phyloP scores from a whole-genome alignment of 2,888 invertebrate genomes.

The Drosophila picticornis region DNA sequence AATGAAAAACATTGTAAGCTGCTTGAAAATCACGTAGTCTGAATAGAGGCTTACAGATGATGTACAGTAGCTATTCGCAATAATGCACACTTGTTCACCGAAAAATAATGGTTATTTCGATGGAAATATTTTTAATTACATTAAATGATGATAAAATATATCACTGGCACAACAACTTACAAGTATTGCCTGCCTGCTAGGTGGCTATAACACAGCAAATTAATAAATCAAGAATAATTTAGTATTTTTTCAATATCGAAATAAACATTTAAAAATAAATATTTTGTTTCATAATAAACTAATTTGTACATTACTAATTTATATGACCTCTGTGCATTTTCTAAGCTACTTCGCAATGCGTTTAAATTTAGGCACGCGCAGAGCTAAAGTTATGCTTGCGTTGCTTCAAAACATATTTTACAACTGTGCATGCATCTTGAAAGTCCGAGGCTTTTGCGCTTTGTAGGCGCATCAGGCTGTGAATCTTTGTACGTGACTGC shows the following conservation, averaged over 20 bases:
- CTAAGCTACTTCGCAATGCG: background rate
- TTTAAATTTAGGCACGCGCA: background rate
- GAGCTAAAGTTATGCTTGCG: background rate
- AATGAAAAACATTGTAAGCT: conserved; percentile 26
- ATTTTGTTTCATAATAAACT: too few relatives aligned
- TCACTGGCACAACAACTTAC: too few relatives aligned
- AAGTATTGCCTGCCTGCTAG: too few relatives aligned
- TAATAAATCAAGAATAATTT: too few relatives aligned
- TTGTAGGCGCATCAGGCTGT: conserved; percentile 62
- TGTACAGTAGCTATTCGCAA: conserved; percentile 36
- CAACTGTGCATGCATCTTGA: conserved; percentile 3
- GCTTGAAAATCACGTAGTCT: conserved; percentile 39
- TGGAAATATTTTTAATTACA: too few relatives aligned
- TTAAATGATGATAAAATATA: too few relatives aligned
- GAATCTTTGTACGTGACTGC: conserved; percentile 65
- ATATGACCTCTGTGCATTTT: background rate
- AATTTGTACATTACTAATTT: background rate
- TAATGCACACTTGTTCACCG: background rate
- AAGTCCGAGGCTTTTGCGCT: conserved; percentile 14
- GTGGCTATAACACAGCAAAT: too few relatives aligned
- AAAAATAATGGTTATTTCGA: background rate
- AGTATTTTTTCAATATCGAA: too few relatives aligned
- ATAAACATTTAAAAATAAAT: too few relatives aligned
- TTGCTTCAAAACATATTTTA: background rate
- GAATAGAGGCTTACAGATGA: conserved; percentile 7